A percentile compares a stretch with the other conserved stretches of the same genome.
These are phyloP conservation scores for Hephaestus fuliginosus DNA, from an alignment of 2,797 vertebrate genomes.

Conservation along the genomic window DNA sequence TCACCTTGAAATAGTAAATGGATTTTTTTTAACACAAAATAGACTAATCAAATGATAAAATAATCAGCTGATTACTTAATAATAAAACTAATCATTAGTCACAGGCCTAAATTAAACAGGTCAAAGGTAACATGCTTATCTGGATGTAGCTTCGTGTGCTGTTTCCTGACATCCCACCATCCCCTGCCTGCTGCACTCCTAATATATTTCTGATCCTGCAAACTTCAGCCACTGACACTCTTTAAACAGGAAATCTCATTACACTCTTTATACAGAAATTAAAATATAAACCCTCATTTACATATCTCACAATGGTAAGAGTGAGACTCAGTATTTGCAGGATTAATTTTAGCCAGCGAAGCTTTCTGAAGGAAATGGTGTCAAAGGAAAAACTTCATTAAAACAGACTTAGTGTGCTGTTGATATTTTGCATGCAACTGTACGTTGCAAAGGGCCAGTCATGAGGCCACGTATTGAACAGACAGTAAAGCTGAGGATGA, in stretches of 20 bases:
- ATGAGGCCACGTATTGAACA: constrained; percentile 20
- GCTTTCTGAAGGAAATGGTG: constrained; percentile 6
- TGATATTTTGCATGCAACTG: constrained; percentile 26
- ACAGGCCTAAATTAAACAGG: background rate
- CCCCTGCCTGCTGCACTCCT: background rate
- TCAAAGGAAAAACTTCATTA: constrained; percentile 47
- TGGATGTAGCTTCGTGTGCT: background rate
- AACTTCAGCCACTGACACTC: background rate
- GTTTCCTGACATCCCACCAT: background rate
- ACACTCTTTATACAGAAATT: constrained; percentile 23
- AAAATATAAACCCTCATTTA: constrained; percentile 52
- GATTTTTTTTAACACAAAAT: background rate
- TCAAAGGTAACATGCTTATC: background rate
- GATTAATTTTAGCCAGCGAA: constrained; percentile 33
- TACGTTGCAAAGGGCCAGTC: background rate
- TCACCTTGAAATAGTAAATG: background rate
- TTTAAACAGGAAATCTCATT: constrained; percentile 16
- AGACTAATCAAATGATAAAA: background rate
- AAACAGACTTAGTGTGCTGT: constrained; percentile 46
- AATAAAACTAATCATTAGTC: background rate
- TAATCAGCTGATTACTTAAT: background rate
- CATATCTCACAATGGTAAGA: constrained; percentile 20
- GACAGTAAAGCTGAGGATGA: background rate
- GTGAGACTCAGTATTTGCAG: constrained; percentile 13
- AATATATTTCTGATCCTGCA: background rate